A percentile compares a stretch with the other conserved stretches of the same genome.
These are phyloP conservation scores for Trichogramma evanescens DNA, from an alignment of 2,888 invertebrate genomes.

Conservation along the genomic window DNA sequence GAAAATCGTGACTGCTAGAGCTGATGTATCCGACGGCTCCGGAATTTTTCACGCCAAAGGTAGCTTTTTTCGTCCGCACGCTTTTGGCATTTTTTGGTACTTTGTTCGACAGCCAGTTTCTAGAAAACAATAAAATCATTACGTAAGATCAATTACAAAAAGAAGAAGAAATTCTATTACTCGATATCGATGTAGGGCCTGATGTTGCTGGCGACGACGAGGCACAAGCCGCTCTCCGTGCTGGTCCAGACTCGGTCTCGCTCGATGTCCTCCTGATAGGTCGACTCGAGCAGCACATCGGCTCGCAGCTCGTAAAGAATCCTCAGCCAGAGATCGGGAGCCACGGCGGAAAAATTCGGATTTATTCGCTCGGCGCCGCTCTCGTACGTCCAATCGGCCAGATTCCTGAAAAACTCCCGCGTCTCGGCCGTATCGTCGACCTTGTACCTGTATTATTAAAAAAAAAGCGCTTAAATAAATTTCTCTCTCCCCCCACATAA, in stretches of 20 bases:
- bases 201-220: slow-evolving; percentile 18
- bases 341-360: slow-evolving; percentile 23
- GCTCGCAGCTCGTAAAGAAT: slow-evolving; percentile 30
- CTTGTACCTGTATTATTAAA: slow-evolving; percentile 24
- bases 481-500: too few species aligned
- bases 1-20: slow-evolving; percentile 7
- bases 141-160: neutral
- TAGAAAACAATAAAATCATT: neutral
- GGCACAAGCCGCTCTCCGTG: slow-evolving; percentile 32
- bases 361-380: slow-evolving; percentile 19
- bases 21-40: slow-evolving; percentile 2
- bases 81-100: neutral
- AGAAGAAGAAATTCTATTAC: slow-evolving; percentile 11
- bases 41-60: slow-evolving; percentile 7
- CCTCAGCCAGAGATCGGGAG: slow-evolving; percentile 28
- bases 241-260: slow-evolving; percentile 20
- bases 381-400: slow-evolving; percentile 25
- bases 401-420: slow-evolving; percentile 27
- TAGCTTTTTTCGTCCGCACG: neutral
- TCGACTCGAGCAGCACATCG: slow-evolving; percentile 7
- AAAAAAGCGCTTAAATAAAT: neutral
- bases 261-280: neutral
- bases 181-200: slow-evolving; percentile 24
- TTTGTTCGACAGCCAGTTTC: neutral
- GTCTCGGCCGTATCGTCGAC: slow-evolving; percentile 27